Base-by-base conservation (phyloP, 2,113 vertebrate species). In the Sinocyclocheilus anophthalmus region DNA sequence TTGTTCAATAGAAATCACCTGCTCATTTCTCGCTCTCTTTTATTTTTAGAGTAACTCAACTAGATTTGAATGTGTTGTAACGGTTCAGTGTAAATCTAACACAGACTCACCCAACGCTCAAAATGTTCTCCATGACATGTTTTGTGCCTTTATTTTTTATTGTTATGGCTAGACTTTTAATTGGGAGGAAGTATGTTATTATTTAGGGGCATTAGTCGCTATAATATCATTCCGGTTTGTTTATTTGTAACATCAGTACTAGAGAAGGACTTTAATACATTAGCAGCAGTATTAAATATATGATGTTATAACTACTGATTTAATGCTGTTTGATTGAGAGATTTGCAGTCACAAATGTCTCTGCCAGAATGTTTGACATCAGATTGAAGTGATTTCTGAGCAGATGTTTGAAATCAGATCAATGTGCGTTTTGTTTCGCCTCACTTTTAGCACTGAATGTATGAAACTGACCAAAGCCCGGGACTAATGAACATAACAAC, bases 271-370 rank as follows among this genome's bases (percentile, higher is more conserved):
- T 80, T 57, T 12, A 26, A 81, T 65, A 81, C 79, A 81, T 45
- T 20, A 24, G 61, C 39, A 20, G 75, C 75, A 26, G 45, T 76
- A 76, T 72, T 72, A 18, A 16, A 37, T 37, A 37, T 69, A 33
- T 69, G 33, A 20, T 59, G 22, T 72, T 73, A 24, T 59, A 84
- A 84, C 82, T 84, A 84, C 82, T 84, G 82, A 84, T 84, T 73
- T 57, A 73, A 39, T 24, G 82, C 67, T 83, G 26, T 70, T 82
- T 14, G 55, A 61, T 22, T n/a, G 53, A 81, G 57, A 59, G n/a
- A 45, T 63, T 24, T 50, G 59, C 26, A 53, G 50, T 53, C 50
- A 55, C 53, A 55, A 14, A 50, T 50, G 30, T 67, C 22, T 30
- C 42, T 26, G 61, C 77, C 77, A 42, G 57, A 63, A 22, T 42